Evolutionary conservation across 2,113 vertebrate genomes (phyloP).

Genomic region (Siniperca knerii): DNA sequence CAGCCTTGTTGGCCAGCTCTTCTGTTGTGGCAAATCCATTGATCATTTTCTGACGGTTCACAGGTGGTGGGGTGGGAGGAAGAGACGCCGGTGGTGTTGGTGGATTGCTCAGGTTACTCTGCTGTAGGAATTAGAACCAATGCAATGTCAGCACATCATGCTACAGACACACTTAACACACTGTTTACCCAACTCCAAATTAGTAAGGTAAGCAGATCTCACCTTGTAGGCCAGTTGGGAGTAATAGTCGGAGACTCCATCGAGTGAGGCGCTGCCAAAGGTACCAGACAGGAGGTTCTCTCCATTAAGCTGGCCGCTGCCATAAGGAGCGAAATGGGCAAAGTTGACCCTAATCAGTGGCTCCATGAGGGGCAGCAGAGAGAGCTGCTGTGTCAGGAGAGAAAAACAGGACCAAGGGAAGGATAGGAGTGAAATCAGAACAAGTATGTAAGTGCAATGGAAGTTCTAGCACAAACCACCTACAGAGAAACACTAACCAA

Average conservation of each 20-base stretch:
- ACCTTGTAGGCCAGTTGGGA: slow-evolving; percentile 96
- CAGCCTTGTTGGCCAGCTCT: slow-evolving; percentile 94
- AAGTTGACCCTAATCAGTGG: slow-evolving; percentile 97
- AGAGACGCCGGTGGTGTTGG: slow-evolving; percentile 98
- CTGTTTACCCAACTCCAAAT: background rate
- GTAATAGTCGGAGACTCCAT: slow-evolving; percentile 97
- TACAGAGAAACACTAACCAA: background rate
- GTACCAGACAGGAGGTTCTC: slow-evolving; percentile 94
- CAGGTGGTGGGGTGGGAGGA: slow-evolving; percentile 96
- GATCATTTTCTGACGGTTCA: slow-evolving; percentile 95
- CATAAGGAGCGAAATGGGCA: slow-evolving; percentile 96
- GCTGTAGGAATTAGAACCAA: slow-evolving; percentile 81
- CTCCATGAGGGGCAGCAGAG: slow-evolving; percentile 97
- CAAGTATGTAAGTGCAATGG: background rate
- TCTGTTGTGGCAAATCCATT: slow-evolving; percentile 97
- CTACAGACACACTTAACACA: background rate
- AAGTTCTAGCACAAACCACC: background rate
- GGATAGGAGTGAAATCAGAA: background rate
- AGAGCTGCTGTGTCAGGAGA: slow-evolving; percentile 88
- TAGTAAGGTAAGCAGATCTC: slow-evolving; percentile 10
- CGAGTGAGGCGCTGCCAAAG: slow-evolving; percentile 95
- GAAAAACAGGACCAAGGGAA: slow-evolving; percentile 12
- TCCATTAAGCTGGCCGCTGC: slow-evolving; percentile 92
- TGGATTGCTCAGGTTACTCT: slow-evolving; percentile 99
- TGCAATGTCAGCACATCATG: slow-evolving; percentile 43